phyloP scores from a whole-genome alignment of 1,140 invertebrate species.

The Neelides sp. region DNA sequence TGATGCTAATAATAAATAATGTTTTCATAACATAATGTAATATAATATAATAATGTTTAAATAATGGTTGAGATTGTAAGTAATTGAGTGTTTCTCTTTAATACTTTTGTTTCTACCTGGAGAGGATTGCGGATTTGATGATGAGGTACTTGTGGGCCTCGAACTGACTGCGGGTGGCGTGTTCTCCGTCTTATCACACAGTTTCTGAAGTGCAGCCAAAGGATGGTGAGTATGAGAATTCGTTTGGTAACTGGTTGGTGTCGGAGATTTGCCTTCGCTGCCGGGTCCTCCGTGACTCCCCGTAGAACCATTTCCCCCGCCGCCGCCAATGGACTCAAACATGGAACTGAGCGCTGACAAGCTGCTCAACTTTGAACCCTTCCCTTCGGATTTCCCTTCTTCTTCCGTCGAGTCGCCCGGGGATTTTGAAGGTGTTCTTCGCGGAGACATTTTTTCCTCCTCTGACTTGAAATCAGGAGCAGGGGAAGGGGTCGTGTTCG shows the following conservation, averaged over 20 bases:
- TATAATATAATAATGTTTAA: too few relatives aligned
- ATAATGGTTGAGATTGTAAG: too few relatives aligned
- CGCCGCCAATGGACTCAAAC: conserved; percentile 57
- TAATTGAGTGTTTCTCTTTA: too few relatives aligned
- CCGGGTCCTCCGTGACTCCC: conserved; percentile 31
- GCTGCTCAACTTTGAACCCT: conserved; percentile 37
- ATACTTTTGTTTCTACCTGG: conserved; percentile 29
- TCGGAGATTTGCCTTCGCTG: conserved; percentile 47
- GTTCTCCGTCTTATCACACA: conserved; percentile 86
- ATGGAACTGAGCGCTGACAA: conserved; percentile 75
- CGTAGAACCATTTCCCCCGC: conserved; percentile 34
- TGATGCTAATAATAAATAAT: too few relatives aligned
- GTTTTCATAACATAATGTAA: too few relatives aligned
- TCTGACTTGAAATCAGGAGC: conserved; percentile 2
- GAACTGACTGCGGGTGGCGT: conserved; percentile 35
- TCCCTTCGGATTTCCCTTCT: not conserved
- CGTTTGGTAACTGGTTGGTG: conserved; percentile 15
- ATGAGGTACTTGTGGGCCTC: conserved; percentile 35
- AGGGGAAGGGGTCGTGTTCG: conserved; percentile 14
- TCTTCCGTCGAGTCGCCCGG: not conserved
- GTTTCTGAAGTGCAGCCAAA: conserved; percentile 79
- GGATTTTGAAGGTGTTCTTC: conserved; percentile 2
- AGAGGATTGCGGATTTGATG: conserved; percentile 31
- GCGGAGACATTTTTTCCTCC: conserved; percentile 3
- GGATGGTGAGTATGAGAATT: conserved; percentile 48